phyloP scores from a whole-genome alignment of 2,888 invertebrate species.

The Poecilus cupreus region DNA sequence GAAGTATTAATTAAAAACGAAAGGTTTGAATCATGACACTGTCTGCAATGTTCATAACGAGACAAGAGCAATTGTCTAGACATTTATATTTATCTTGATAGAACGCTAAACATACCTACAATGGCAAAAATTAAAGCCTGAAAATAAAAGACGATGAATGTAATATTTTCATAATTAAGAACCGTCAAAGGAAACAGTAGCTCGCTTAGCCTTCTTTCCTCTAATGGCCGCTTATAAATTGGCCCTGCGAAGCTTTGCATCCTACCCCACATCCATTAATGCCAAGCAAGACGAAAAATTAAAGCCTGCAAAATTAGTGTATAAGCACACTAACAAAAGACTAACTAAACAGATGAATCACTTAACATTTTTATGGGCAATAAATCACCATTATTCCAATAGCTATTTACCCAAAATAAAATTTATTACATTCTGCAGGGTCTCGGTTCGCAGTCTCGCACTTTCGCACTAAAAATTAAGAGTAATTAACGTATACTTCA shows the following conservation, averaged over 20 bases:
- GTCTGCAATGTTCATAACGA: too few species aligned
- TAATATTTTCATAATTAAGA: constrained; percentile 45
- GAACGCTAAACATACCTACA: neutral
- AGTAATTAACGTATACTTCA: neutral
- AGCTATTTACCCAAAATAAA: constrained; percentile 14
- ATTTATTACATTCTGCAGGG: neutral
- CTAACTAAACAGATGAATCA: constrained; percentile 43
- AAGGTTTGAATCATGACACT: too few species aligned
- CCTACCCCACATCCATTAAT: constrained; percentile 25
- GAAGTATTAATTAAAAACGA: too few species aligned
- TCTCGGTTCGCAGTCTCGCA: neutral
- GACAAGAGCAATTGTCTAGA: too few species aligned
- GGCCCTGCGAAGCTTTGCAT: constrained; percentile 12
- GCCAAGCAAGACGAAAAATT: constrained; percentile 40
- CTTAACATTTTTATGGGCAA: constrained; percentile 35
- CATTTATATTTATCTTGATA: too few species aligned
- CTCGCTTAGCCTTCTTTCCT: constrained; percentile 11
- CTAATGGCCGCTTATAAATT: constrained; percentile 43
- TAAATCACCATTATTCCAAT: constrained; percentile 23
- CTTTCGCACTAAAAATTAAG: neutral
- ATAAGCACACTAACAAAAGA: constrained; percentile 25
- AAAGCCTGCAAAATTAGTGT: constrained; percentile 23
- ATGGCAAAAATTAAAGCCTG: constrained; percentile 9
- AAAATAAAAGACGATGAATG: constrained; percentile 43
- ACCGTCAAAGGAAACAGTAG: constrained; percentile 48